phyloP scores from a whole-genome alignment of 53 echinoderm and acorn worm genomes.

The Zoroaster sp. region DNA sequence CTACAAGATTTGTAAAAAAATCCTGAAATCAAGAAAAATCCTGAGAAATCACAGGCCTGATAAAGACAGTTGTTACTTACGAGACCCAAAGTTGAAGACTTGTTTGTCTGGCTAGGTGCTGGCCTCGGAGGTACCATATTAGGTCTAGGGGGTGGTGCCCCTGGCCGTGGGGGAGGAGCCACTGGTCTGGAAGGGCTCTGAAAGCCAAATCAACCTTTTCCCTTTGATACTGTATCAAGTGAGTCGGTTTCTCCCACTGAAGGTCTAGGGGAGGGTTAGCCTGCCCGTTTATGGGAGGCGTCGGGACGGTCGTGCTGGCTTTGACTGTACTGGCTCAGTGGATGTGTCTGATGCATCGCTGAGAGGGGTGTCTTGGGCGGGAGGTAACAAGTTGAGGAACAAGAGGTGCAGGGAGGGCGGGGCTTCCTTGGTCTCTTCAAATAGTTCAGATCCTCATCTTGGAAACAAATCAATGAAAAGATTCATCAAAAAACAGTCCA shows the following conservation, averaged over 20 bases:
- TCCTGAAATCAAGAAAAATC: no score
- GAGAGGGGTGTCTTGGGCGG: conserved; percentile 39
- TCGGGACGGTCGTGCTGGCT: conserved; percentile 34
- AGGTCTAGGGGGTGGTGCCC: conserved; percentile 73
- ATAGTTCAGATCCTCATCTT: conserved; percentile 66
- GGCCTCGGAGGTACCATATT: conserved; percentile 61
- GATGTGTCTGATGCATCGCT: background rate
- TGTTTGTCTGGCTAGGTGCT: background rate
- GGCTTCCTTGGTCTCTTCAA: conserved; percentile 28
- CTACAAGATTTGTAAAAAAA: no score
- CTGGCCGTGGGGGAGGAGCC: conserved; percentile 64
- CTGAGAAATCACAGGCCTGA: no score
- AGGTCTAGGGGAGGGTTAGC: conserved; percentile 54
- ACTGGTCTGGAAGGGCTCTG: background rate
- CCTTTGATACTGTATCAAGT: background rate
- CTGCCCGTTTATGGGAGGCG: conserved; percentile 66
- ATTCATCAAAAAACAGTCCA: background rate
- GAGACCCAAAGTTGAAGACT: background rate
- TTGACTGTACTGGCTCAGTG: background rate
- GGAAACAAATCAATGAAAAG: background rate
- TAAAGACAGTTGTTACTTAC: background rate
- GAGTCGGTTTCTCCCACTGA: background rate
- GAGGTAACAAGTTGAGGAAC: conserved; percentile 55
- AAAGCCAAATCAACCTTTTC: background rate
- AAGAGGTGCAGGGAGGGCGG: conserved; percentile 63